A percentile compares a stretch with the other conserved stretches of the same genome.
These are phyloP conservation scores for Plotosus lineatus DNA, from an alignment of 2,113 vertebrate genomes.

Conservation along the genomic window DNA sequence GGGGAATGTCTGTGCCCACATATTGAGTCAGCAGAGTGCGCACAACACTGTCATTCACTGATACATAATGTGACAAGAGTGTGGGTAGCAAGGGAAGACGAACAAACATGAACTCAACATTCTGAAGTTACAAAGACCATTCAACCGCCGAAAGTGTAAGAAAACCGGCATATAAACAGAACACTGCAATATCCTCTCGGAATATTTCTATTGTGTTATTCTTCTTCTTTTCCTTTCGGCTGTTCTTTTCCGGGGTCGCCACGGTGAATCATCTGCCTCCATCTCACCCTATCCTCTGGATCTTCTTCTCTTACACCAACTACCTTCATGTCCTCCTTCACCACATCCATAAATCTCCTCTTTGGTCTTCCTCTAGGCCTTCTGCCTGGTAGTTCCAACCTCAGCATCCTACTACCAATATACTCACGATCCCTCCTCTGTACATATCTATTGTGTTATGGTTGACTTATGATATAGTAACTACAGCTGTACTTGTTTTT, in stretches of 20 bases:
- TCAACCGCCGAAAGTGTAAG: neutral
- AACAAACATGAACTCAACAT: constrained; percentile 9
- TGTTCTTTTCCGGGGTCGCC: too few relatives aligned
- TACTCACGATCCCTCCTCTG: neutral
- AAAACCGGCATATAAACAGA: neutral
- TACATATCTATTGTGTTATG: neutral
- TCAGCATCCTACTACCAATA: too few relatives aligned
- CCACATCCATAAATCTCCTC: too few relatives aligned
- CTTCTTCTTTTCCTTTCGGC: too few relatives aligned
- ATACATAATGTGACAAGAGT: constrained; percentile 13
- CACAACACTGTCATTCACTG: constrained; percentile 50
- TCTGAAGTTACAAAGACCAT: constrained; percentile 7
- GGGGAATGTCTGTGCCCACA: constrained; percentile 40
- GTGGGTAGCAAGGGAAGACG: constrained; percentile 9
- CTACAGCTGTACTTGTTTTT: neutral
- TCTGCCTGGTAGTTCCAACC: too few relatives aligned
- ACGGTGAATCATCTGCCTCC: too few relatives aligned
- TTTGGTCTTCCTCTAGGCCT: too few relatives aligned
- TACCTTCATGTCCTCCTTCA: too few relatives aligned
- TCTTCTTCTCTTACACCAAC: too few relatives aligned
- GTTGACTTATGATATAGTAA: neutral
- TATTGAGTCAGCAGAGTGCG: constrained; percentile 44
- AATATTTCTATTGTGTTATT: neutral
- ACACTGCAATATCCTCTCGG: neutral
- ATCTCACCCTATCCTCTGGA: too few relatives aligned